phyloP scores from a whole-genome alignment of 2,797 vertebrate species.

The Borostomias antarcticus region DNA sequence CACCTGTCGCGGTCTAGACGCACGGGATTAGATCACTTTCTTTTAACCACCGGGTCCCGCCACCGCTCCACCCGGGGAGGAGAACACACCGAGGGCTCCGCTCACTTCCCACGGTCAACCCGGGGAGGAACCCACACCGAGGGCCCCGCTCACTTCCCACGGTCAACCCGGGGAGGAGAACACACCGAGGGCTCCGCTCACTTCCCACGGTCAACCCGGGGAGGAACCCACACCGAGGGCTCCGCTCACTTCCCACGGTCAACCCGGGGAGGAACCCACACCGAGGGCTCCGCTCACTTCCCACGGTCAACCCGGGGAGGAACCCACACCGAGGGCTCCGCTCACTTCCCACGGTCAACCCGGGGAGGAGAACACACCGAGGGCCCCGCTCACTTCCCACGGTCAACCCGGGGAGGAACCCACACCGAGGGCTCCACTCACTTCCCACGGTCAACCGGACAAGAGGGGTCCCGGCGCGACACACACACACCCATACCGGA shows the following conservation, averaged over 20 bases:
- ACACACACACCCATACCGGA: constrained; percentile 9
- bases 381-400: constrained; percentile 1
- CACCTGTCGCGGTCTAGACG: constrained; percentile 75
- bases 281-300: constrained; percentile 6
- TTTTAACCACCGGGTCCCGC: constrained; percentile 27
- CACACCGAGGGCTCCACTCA: constrained; percentile 1
- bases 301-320: background rate
- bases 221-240: background rate
- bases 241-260: constrained; percentile 4
- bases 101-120: no score
- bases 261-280: background rate
- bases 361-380: background rate
- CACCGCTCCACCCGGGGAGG: constrained; percentile 10
- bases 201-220: background rate
- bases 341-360: constrained; percentile 4
- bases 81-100: constrained; percentile 26
- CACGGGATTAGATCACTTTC: constrained; percentile 27
- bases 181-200: constrained; percentile 2
- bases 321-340: background rate
- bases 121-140: background rate
- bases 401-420: background rate
- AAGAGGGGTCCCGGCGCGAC: constrained; percentile 33
- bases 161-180: background rate
- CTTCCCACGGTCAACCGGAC: constrained; percentile 8
- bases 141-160: constrained; percentile 1